These are phyloP conservation scores for Halcyon smyrnensis DNA, from an alignment of 2,797 vertebrate genomes.

Conservation along the genomic window DNA sequence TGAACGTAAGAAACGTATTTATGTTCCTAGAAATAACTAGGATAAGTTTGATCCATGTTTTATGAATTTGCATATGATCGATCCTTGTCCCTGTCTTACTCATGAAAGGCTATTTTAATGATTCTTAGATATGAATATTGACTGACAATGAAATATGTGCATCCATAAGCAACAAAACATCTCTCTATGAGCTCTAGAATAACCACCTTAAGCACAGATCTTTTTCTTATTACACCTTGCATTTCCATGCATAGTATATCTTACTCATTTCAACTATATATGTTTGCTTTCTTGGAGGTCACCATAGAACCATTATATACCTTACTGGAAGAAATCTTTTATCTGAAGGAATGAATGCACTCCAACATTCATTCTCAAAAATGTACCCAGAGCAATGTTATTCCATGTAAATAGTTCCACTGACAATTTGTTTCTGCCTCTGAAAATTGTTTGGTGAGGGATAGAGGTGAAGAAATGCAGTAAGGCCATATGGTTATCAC, in stretches of 20 bases:
- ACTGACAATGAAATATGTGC: not conserved
- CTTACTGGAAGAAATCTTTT: not conserved
- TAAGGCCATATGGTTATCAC: not conserved
- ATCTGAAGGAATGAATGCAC: not conserved
- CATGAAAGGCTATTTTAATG: not conserved
- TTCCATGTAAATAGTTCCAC: not conserved
- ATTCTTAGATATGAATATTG: not conserved
- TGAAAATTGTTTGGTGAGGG: not conserved
- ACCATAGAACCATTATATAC: not conserved
- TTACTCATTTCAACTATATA: not conserved
- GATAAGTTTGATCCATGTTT: not conserved
- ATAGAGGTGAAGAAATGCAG: not conserved
- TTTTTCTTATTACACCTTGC: not conserved
- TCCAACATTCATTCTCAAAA: not conserved
- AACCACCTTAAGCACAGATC: not conserved
- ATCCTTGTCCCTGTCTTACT: not conserved
- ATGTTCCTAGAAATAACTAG: not conserved
- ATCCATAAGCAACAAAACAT: not conserved
- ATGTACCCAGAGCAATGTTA: not conserved
- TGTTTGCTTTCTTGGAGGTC: not conserved
- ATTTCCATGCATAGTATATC: not conserved
- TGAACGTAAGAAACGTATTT: not conserved
- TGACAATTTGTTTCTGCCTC: not conserved
- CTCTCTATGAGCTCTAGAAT: not conserved
- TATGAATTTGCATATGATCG: not conserved